Evolutionary conservation across 2,888 invertebrate genomes (phyloP), one percentile per base, ranked within the genome.

Genomic region (Xylota segnis): DNA sequence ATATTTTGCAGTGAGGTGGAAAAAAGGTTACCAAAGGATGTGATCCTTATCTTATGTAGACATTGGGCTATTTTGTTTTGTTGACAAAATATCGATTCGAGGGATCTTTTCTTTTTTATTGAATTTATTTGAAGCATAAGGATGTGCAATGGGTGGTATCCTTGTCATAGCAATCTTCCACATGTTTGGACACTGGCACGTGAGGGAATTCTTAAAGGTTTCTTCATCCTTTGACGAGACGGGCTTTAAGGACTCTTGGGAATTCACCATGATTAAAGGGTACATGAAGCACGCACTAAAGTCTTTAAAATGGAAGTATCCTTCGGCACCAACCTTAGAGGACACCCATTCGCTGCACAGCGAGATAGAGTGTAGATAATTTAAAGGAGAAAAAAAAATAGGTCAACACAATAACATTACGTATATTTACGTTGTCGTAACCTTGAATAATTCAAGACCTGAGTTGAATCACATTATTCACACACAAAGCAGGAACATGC

Each of bases 1-100:
- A 65, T 32, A 54, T 32, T 23, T 14, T 10, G 18, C 74, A 65
- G 54, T 74, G 54, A 74, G 74, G 65, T 74, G 74, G 45, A 56
- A 74, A 74, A 74, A 74, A 45, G 74, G 65, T 65, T 65, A 27
- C 7, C 12, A 10, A 27, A 27, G 37, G 34, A 54, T 16, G 50
- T 66, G 32, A 32, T 14, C 23, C 18, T 12, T 52, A 14, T 7
- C 10, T 5, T 18, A 27, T 40, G 0, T n/a, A 18, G 37, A 54
- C 10, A 23, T 50, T 50, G 23, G 45, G 45, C 45, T 45, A 45
- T 45, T 45, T 45, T 45, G 16, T 52, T 27, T 52, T 52, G 52
- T 54, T 29, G 54, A n/a, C n/a, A 10, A 54, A 54, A 54, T 29
- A 54, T 54, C 54, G 14, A 54, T 54, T 54, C 14, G 54, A 59